These are phyloP conservation scores for Mastomys coucha DNA, from an alignment of 2,113 vertebrate genomes.

Conservation along the genomic window DNA sequence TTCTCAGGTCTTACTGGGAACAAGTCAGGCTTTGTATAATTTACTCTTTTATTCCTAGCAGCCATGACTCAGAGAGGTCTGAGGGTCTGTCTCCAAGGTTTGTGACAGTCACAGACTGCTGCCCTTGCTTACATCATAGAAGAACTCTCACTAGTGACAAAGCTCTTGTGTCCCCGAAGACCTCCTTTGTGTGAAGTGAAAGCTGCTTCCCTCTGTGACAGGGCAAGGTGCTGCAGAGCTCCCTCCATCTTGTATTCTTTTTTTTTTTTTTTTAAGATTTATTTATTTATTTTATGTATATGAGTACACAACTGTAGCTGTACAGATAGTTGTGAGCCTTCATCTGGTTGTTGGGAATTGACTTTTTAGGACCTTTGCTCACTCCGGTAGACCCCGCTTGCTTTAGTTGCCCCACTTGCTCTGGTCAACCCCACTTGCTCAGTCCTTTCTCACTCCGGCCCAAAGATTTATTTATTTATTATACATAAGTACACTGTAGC, in stretches of 20 bases:
- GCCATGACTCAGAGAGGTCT: background rate
- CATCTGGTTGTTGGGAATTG: too few species aligned
- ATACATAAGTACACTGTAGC: too few species aligned
- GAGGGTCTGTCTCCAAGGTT: background rate
- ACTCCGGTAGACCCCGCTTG: too few species aligned
- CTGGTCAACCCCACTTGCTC: too few species aligned
- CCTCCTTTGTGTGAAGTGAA: background rate
- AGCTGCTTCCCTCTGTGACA: background rate
- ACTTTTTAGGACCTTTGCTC: too few species aligned
- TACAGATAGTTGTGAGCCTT: too few species aligned
- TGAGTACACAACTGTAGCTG: too few species aligned
- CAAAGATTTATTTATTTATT: too few species aligned
- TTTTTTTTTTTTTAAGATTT: too few species aligned
- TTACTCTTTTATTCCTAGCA: conserved; percentile 14
- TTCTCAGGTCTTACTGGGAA: background rate
- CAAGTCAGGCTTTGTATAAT: background rate
- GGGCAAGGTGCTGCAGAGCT: background rate
- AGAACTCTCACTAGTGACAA: background rate
- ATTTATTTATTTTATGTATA: too few species aligned
- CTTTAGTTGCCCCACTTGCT: too few species aligned
- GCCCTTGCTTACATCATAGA: background rate
- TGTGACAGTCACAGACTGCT: background rate
- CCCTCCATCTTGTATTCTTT: background rate
- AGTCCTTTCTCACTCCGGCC: too few species aligned
- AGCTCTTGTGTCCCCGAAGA: background rate